Conservation (phyloP, 2,888 invertebrate genomes). For the Himalopsyche japonica region DNA sequence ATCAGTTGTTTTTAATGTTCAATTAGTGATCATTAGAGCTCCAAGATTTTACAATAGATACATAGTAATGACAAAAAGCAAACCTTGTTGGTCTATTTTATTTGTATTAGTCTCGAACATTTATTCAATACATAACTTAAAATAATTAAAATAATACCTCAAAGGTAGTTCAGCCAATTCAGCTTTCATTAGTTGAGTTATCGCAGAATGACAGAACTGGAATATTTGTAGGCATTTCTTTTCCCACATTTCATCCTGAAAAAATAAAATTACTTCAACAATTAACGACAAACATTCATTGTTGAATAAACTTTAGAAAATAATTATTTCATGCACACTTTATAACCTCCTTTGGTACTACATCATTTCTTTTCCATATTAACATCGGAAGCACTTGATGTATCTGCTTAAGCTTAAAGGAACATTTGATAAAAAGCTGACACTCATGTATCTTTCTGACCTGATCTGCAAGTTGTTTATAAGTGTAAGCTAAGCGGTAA, state of each 20-base stretch:
- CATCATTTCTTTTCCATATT: neutral
- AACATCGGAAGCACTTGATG: neutral
- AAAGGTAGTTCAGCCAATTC: slow-evolving; percentile 93
- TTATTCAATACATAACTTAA: no score
- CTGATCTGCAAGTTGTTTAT: slow-evolving; percentile 74
- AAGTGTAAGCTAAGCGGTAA: slow-evolving; percentile 84
- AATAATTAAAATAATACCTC: slow-evolving; percentile 52
- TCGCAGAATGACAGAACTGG: slow-evolving; percentile 96
- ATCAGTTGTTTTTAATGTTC: neutral
- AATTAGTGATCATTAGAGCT: neutral
- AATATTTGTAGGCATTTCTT: slow-evolving; percentile 98
- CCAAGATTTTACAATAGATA: no score
- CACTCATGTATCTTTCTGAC: slow-evolving; percentile 47
- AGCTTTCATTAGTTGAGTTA: slow-evolving; percentile 91
- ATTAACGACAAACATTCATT: no score
- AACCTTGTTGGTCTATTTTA: no score
- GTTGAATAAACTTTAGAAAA: no score
- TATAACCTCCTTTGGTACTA: no score
- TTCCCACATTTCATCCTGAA: slow-evolving; percentile 94
- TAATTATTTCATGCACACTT: no score
- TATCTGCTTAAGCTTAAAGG: neutral
- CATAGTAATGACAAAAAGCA: no score
- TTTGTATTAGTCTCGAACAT: no score
- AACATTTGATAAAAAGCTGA: neutral
- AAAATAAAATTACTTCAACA: slow-evolving; percentile 25